Conservation (phyloP, 2,113 vertebrate genomes). For the Microcebus ravelobensis region DNA sequence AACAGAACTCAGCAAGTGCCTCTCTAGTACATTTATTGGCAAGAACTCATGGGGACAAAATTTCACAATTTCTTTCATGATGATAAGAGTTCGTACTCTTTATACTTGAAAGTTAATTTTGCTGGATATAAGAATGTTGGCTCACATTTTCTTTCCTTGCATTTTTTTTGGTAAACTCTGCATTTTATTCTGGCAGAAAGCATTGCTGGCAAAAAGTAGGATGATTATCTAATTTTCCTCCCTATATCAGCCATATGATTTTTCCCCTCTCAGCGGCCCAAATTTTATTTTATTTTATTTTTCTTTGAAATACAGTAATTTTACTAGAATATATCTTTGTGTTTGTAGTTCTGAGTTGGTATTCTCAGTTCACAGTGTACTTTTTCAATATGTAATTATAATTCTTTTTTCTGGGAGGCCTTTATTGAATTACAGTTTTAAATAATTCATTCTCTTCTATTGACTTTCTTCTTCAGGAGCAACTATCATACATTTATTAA, state of each 20-base stretch:
- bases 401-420: not conserved
- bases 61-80: not conserved
- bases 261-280: not conserved
- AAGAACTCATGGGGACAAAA: not conserved
- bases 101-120: not conserved
- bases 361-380: not conserved
- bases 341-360: not conserved
- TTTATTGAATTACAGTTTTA: not conserved
- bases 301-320: not conserved
- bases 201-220: not conserved
- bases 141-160: not conserved
- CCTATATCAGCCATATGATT: not conserved
- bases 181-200: not conserved
- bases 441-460: not conserved
- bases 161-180: not conserved
- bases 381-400: not conserved
- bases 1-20: not conserved
- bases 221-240: not conserved
- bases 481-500: not conserved
- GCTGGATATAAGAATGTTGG: not conserved
- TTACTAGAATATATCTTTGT: not conserved
- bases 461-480: not conserved
- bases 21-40: not conserved
- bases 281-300: not conserved
- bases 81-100: not conserved